A percentile compares a stretch with the other conserved stretches of the same genome.
Evolutionary conservation across 2,113 vertebrate species (phyloP).

Genomic region (Kryptolebias marmoratus): DNA sequence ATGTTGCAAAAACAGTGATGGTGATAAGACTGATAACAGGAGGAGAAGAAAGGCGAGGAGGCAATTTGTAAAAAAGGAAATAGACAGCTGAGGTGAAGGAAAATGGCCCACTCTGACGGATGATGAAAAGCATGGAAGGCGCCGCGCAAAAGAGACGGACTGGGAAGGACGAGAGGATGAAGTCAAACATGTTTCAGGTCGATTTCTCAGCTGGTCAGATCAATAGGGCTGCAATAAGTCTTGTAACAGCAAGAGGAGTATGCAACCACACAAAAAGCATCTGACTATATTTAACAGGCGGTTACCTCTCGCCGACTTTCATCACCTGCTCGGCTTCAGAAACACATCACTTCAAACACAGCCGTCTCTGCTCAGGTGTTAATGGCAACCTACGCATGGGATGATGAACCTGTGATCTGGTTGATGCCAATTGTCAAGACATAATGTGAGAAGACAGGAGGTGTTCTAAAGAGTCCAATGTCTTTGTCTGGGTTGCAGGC

Average conservation of each 20-base stretch:
- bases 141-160: conserved; percentile 45
- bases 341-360: neutral
- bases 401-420: too few species aligned
- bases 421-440: too few species aligned
- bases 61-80: conserved; percentile 37
- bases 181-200: conserved; percentile 62
- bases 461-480: too few species aligned
- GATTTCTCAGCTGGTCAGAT: conserved; percentile 54
- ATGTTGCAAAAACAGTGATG: conserved; percentile 25
- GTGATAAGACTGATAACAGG: conserved; percentile 15
- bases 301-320: conserved; percentile 24
- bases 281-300: conserved; percentile 20
- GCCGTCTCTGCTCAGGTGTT: too few species aligned
- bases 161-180: conserved; percentile 45
- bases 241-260: conserved; percentile 36
- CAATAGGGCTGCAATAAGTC: conserved; percentile 57
- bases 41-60: conserved; percentile 25
- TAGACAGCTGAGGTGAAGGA: conserved; percentile 33
- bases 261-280: conserved; percentile 37
- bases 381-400: too few species aligned
- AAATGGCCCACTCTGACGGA: conserved; percentile 11
- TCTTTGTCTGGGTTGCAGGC: too few species aligned
- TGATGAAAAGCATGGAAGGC: conserved; percentile 42
- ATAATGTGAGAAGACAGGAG: too few species aligned
- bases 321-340: conserved; percentile 10